Evolutionary conservation across 1,140 invertebrate genomes (phyloP).

Genomic region (Batillaria attramentaria): DNA sequence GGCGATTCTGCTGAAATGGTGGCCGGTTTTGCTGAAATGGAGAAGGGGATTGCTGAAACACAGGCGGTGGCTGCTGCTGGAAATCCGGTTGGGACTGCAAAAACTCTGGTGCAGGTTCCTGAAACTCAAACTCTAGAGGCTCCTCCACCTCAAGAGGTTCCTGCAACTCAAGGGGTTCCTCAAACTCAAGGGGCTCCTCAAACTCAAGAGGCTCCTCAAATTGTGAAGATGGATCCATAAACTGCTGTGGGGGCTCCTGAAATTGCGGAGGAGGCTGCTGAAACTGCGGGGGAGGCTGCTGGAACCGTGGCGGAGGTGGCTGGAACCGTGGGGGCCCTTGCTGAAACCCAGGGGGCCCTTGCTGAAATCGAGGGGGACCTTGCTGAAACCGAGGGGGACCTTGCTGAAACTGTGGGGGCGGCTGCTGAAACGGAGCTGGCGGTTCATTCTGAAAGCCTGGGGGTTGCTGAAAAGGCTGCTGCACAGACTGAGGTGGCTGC

Average conservation of each 20-base stretch:
- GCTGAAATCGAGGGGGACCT: background rate
- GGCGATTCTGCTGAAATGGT: background rate
- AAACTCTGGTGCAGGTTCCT: too few relatives aligned
- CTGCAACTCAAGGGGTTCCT: too few relatives aligned
- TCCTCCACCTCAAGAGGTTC: too few relatives aligned
- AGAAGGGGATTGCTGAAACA: background rate
- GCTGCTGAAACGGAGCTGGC: background rate
- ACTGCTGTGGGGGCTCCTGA: background rate
- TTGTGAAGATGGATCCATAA: background rate
- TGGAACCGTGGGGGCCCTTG: constrained; percentile 7
- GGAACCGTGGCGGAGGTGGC: constrained; percentile 30
- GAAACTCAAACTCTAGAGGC: too few relatives aligned
- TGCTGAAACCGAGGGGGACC: constrained; percentile 5
- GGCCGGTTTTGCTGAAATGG: background rate
- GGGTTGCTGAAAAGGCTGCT: background rate
- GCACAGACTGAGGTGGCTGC: constrained; percentile 22
- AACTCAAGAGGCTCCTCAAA: background rate
- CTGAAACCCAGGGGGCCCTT: background rate
- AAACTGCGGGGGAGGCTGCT: constrained; percentile 1
- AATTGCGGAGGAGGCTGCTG: constrained; percentile 9
- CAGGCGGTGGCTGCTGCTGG: background rate
- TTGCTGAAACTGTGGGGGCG: background rate
- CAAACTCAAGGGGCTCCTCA: too few relatives aligned
- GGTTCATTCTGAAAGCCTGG: background rate
- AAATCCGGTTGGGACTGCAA: too few relatives aligned